phyloP scores from a whole-genome alignment of 1,140 invertebrate genomes.

The Wasmannia auropunctata region DNA sequence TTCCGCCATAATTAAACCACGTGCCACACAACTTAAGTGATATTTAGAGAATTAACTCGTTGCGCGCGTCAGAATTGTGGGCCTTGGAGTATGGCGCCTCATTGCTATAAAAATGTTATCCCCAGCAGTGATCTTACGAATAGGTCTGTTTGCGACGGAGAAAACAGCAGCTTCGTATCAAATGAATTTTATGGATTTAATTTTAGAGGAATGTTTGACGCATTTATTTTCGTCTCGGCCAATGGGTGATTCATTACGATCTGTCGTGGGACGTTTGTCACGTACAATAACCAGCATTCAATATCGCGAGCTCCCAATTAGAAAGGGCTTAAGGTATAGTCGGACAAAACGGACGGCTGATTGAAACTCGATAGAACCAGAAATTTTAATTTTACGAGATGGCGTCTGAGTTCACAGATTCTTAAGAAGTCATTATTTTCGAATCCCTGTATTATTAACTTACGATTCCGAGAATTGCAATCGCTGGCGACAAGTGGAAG shows the following conservation, averaged over 20 bases:
- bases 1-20: constrained; percentile 15
- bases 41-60: not conserved
- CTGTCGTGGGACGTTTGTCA: not conserved
- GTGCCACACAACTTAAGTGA: constrained; percentile 58
- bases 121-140: not conserved
- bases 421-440: not conserved
- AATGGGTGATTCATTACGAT: constrained; percentile 22
- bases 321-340: not conserved
- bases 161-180: not conserved
- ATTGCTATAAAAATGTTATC: not conserved
- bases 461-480: not conserved
- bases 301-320: not conserved
- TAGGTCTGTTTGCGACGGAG: not conserved
- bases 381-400: not conserved
- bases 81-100: too few species aligned
- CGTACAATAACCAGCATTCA: not conserved
- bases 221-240: not conserved
- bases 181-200: not conserved
- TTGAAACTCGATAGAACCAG: not conserved
- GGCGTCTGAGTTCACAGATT: not conserved
- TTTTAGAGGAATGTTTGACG: not conserved
- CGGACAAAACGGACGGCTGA: not conserved
- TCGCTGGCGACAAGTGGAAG: not conserved
- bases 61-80: not conserved
- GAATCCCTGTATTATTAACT: too few species aligned